A percentile compares a stretch with the other conserved stretches of the same genome.
These are phyloP conservation scores for Tanytarsus gracilentus DNA, from an alignment of 2,888 invertebrate species.

Conservation along the genomic window DNA sequence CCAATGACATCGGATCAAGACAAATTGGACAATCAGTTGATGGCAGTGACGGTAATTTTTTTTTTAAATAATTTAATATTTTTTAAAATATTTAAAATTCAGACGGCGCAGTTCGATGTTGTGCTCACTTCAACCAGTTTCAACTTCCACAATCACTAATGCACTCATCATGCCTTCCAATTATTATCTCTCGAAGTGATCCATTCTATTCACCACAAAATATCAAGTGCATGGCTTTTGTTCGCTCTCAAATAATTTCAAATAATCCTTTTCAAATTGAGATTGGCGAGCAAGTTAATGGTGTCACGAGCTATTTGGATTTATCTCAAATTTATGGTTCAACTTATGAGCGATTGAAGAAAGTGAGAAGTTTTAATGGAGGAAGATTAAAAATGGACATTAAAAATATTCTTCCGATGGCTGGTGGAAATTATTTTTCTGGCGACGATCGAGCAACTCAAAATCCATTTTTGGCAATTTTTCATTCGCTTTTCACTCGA, in stretches of 20 bases:
- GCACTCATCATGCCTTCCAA: conserved; percentile 54
- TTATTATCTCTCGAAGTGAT: conserved; percentile 49
- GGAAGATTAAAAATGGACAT: conserved; percentile 44
- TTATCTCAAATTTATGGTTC: conserved; percentile 34
- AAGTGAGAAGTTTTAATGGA: conserved; percentile 43
- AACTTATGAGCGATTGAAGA: conserved; percentile 37
- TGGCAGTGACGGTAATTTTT: neutral
- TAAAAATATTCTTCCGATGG: conserved; percentile 39
- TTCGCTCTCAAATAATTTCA: conserved; percentile 50
- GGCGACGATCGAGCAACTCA: conserved; percentile 50
- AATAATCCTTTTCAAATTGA: conserved; percentile 26
- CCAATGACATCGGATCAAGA: conserved; percentile 39
- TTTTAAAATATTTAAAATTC: neutral
- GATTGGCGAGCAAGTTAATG: conserved; percentile 52
- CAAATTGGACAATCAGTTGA: neutral
- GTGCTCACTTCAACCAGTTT: conserved; percentile 9
- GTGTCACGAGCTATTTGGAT: conserved; percentile 46
- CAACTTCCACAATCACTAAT: conserved; percentile 42
- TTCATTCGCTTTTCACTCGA: conserved; percentile 48
- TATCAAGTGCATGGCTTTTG: conserved; percentile 51
- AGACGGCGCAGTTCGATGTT: conserved; percentile 2
- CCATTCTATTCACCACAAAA: conserved; percentile 46
- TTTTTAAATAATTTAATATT: neutral
- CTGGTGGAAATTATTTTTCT: conserved; percentile 32
- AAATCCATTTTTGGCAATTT: conserved; percentile 47